Base-by-base conservation (phyloP, 2,888 invertebrate species). In the Ophioninae sp. region DNA sequence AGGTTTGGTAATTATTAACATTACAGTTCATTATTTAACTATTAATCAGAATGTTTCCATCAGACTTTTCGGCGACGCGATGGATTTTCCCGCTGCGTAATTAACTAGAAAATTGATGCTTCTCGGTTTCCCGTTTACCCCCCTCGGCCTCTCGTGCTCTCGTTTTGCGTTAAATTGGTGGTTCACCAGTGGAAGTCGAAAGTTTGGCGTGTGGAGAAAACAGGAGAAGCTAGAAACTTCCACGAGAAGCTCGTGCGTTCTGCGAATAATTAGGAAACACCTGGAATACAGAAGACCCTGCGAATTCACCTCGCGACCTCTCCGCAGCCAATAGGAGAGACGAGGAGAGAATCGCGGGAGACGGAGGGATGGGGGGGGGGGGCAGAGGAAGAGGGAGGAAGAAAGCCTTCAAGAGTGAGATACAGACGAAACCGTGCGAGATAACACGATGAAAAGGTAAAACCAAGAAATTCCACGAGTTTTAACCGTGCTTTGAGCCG, bases 181-280 rank as follows among this genome's bases (percentile, higher is more conserved):
- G 65, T 59, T 79, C 65, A 57, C n/a, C 41, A 23, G 62, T 50
- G 61, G 44, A 67, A 84, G 81, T 72, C 78, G 81, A 67, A 79
- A 79, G 68, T 78, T 84, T 41, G 64, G 56, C 72, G 65, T 61
- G 67, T 44, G 67, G 65, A 72, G 77, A 67, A 80, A 78, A 68
- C 74, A 68, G 44, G 23, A 62, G 79, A 69, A 61, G 79, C 64
- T 69, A 80, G 76, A 83, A 86, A 85, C 84, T 85, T 86, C 56
- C 62, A 30, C 21, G 79, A 65, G 77, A 79, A 84, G 86, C 84
- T 87, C 77, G 85, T 85, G 84, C 82, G 81, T 75, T 79, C 82
- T 81, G 83, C 86, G 84, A 88, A 87, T 89, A 88, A 88, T 88
- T 86, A 86, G 82, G 86, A 86, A 79, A 86, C 83, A 86, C 85